phyloP scores from a whole-genome alignment of 1,140 invertebrate species.

The Scaptomyza hsui region DNA sequence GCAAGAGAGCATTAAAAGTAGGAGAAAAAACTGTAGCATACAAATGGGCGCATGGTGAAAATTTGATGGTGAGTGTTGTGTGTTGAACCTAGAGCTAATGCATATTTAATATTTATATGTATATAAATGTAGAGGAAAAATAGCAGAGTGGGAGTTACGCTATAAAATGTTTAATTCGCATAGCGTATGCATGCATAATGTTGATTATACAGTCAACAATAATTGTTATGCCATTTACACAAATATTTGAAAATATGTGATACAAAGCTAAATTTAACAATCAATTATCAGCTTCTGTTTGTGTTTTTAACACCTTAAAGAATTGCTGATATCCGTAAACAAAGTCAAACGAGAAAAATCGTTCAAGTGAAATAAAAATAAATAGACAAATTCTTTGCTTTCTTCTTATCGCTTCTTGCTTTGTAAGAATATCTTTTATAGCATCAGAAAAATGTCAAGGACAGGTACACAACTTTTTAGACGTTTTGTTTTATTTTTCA shows the following conservation, averaged over 20 bases:
- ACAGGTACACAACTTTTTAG: background rate
- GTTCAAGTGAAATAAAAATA: background rate
- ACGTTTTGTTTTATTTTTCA: too few species aligned
- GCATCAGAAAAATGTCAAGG: background rate
- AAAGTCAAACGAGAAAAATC: background rate
- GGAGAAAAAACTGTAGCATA: slow-evolving; percentile 53
- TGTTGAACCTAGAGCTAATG: slow-evolving; percentile 63
- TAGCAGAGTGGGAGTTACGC: background rate
- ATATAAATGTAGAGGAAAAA: slow-evolving; percentile 40
- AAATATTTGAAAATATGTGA: slow-evolving; percentile 29
- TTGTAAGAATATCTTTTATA: background rate
- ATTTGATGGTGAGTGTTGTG: slow-evolving; percentile 19
- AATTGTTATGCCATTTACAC: slow-evolving; percentile 44
- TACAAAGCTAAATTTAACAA: background rate
- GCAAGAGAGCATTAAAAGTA: slow-evolving; percentile 27
- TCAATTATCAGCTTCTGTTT: background rate
- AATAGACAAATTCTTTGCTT: background rate
- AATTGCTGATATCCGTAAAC: background rate
- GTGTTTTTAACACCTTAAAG: too few species aligned
- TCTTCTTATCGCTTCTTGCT: background rate
- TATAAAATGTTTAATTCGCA: slow-evolving; percentile 57
- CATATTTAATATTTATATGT: slow-evolving; percentile 74
- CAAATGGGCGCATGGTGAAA: slow-evolving; percentile 58
- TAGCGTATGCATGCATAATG: slow-evolving; percentile 25
- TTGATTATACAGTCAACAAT: slow-evolving; percentile 48